These are phyloP conservation scores for Diplogasteroides magnus DNA, from an alignment of 1,140 invertebrate species.

Conservation along the genomic window DNA sequence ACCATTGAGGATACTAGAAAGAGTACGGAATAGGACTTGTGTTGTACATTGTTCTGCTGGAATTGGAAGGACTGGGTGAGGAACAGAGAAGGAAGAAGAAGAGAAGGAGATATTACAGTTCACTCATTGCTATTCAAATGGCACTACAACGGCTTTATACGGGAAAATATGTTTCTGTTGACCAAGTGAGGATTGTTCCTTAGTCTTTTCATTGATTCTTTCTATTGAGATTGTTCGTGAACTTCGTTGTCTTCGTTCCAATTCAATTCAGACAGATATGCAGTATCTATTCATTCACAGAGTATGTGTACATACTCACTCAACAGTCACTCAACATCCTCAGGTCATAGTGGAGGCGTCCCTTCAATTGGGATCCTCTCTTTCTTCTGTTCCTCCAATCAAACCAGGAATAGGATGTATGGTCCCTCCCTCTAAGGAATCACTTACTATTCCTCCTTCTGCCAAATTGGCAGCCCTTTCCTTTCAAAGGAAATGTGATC, in stretches of 20 bases:
- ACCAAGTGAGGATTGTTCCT: background rate
- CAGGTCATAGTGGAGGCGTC: background rate
- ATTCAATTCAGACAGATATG: conserved; percentile 16
- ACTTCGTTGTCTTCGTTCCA: conserved; percentile 11
- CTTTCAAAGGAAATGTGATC: background rate
- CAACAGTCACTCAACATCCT: background rate
- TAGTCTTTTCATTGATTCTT: background rate
- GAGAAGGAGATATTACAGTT: background rate
- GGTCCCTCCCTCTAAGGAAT: background rate
- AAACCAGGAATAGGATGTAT: background rate
- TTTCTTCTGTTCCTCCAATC: background rate
- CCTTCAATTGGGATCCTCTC: background rate
- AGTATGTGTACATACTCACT: too few relatives aligned
- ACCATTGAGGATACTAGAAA: conserved; percentile 2
- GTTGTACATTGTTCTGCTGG: conserved; percentile 5
- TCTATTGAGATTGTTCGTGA: conserved; percentile 7
- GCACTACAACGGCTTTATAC: background rate
- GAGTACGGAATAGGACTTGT: background rate
- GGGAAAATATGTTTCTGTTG: background rate
- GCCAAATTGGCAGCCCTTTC: background rate
- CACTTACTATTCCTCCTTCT: background rate
- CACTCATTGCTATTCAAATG: background rate
- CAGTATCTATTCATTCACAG: conserved; percentile 20
- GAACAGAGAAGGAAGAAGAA: too few relatives aligned
- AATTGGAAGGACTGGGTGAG: background rate